Conservation (phyloP, 2,113 vertebrate genomes). For the Pituophis catenifer region DNA sequence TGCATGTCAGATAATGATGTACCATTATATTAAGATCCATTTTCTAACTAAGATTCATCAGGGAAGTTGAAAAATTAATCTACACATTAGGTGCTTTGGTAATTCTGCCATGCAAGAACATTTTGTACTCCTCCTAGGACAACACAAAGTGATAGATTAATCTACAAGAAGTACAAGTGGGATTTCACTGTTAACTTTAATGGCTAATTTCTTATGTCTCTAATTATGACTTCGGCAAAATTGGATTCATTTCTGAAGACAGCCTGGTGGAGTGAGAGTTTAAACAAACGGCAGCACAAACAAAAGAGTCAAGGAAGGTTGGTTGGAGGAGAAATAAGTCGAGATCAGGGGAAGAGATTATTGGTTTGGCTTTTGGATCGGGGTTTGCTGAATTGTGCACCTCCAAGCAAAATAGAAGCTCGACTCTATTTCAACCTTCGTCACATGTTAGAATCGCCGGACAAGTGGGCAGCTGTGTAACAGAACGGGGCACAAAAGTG, state of each 20-base stretch:
- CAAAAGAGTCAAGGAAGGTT: not conserved
- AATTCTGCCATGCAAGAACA: constrained; percentile 12
- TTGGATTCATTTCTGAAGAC: constrained; percentile 20
- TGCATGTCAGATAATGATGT: constrained; percentile 1
- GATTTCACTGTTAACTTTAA: constrained; percentile 33
- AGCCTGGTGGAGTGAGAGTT: not conserved
- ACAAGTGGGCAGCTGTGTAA: not conserved
- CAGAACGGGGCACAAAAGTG: not conserved
- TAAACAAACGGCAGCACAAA: not conserved
- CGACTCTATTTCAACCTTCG: not conserved
- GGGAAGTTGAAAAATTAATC: constrained; percentile 22
- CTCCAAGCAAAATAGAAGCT: not conserved
- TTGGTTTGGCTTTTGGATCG: not conserved
- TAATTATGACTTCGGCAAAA: constrained; percentile 24
- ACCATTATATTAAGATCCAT: constrained; percentile 22
- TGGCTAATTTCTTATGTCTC: constrained; percentile 32
- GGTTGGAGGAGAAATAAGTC: not conserved
- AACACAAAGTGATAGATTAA: constrained; percentile 35
- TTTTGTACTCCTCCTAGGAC: constrained; percentile 17
- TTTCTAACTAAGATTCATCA: constrained; percentile 23
- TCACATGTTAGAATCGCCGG: not conserved
- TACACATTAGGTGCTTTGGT: constrained; percentile 16
- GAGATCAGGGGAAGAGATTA: not conserved
- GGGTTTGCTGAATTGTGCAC: not conserved
- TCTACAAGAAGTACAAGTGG: constrained; percentile 18